Evolutionary conservation across 2,797 vertebrate species (phyloP).

Genomic region (Brachyalestes nurse): DNA sequence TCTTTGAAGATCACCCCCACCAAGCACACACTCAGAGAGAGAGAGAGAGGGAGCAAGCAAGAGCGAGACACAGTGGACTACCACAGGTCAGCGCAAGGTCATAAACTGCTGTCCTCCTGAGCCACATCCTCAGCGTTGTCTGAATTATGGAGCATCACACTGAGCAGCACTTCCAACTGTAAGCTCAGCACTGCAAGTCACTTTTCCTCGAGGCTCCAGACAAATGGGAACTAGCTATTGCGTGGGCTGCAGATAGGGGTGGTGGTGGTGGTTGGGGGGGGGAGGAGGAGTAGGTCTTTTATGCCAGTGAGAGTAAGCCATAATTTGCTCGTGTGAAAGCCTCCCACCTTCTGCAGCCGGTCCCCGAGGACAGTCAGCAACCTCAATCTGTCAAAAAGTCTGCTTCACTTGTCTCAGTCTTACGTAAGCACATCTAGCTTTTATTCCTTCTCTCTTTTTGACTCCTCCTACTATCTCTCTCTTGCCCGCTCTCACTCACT

Average conservation of each 20-base stretch:
- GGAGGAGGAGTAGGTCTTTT: conserved; percentile 5
- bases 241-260: conserved; percentile 20
- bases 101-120: background rate
- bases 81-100: background rate
- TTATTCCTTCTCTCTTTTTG: background rate
- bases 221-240: conserved; percentile 7
- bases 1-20: no score
- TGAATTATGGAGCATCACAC: background rate
- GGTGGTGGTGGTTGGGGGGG: background rate
- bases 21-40: no score
- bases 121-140: background rate
- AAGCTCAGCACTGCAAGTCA: background rate
- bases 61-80: no score
- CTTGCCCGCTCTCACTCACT: background rate
- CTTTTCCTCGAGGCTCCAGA: conserved; percentile 4
- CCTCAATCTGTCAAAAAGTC: conserved; percentile 79
- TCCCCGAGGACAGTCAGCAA: conserved; percentile 71
- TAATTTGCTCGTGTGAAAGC: conserved; percentile 69
- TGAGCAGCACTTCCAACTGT: background rate
- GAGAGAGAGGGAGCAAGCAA: no score
- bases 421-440: conserved; percentile 24
- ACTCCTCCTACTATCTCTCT: background rate
- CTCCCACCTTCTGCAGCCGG: conserved; percentile 74
- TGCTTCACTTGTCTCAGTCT: conserved; percentile 47
- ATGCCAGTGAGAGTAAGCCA: conserved; percentile 59